These are phyloP conservation scores for Polypterus senegalus DNA, from an alignment of 2,113 vertebrate species.

Conservation along the genomic window DNA sequence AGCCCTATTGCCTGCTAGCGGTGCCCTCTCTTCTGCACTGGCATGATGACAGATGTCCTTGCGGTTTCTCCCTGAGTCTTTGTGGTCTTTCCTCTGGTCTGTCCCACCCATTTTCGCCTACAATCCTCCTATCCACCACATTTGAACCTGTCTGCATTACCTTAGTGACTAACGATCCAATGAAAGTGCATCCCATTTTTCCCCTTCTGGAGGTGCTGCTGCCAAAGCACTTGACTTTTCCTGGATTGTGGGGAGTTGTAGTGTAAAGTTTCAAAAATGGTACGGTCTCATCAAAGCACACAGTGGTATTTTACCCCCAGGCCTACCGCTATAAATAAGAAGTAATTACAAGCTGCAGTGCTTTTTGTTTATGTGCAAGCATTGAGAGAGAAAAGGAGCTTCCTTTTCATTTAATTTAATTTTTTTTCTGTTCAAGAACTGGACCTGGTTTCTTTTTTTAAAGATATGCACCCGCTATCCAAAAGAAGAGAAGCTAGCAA, in stretches of 20 bases:
- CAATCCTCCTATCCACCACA: too few relatives aligned
- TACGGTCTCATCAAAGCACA: constrained; percentile 24
- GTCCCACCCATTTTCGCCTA: too few relatives aligned
- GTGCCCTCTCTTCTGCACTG: too few relatives aligned
- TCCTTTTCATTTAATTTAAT: constrained; percentile 22
- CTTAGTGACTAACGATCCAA: constrained; percentile 27
- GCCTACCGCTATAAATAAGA: constrained; percentile 24
- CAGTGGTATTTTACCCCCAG: constrained; percentile 18
- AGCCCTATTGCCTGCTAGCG: too few relatives aligned
- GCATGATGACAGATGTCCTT: too few relatives aligned
- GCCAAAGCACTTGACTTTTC: constrained; percentile 23
- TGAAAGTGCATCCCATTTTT: constrained; percentile 26
- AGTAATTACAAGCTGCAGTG: constrained; percentile 18
- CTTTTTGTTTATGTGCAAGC: constrained; percentile 23
- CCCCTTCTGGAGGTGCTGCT: constrained; percentile 11
- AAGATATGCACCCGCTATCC: constrained; percentile 28
- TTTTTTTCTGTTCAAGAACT: constrained; percentile 12
- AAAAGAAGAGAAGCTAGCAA: constrained; percentile 24
- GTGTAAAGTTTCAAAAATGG: constrained; percentile 22
- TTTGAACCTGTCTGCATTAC: not conserved
- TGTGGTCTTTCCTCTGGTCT: too few relatives aligned
- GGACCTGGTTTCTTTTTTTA: constrained; percentile 29
- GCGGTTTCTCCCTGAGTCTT: too few relatives aligned
- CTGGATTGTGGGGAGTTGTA: not conserved
- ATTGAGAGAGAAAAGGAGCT: constrained; percentile 27